Base-by-base conservation (phyloP, 2,888 invertebrate genomes). In the Holacanthella duospinosa region DNA sequence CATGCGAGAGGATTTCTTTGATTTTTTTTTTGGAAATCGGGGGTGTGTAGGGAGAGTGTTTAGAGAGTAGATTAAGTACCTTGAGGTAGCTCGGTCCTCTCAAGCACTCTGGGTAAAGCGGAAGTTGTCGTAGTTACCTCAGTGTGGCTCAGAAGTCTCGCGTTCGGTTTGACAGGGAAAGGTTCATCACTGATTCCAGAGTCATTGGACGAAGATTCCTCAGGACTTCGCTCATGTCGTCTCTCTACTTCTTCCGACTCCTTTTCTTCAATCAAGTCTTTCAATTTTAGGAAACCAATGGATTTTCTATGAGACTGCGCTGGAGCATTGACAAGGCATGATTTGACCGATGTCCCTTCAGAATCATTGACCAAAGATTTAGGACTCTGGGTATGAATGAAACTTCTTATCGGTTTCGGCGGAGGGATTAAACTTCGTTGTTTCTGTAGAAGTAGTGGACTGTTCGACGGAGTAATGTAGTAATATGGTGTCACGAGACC, bases 131-230 rank as follows among this genome's bases (percentile, higher is more conserved):
- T 12, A 24, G 24, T 59, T 44, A 29, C 59, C 24, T 59, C 44
- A 26, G 55, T 29, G 25, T 26, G 27, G 6, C 25, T 55, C 9
- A 29, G 55, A 6, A 16, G 24, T 21, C 25, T 6, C 4, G 3
- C 55, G 4, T 4, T 25, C 4, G 55, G 4, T n/a, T 6, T 12
- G 21, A 21, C 19, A 4, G 61, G 19, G 2, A 62, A 44, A 55
- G 68, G 64, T 55, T 72, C 72, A 29, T 72, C 72, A 60, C 67
- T 67, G 36, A 72, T 72, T 9, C 72, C 72, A n/a, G 72, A 72
- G 60, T 72, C 72, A 54, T 72, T 72, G 1, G 70, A 71, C 1
- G 67, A 67, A 9, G 66, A 66, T 43, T 72, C 72, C 56, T 72
- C 72, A 1, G 69, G 70, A 64, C 70, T 69, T 25, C 70, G 61